phyloP scores from a whole-genome alignment of 2,888 invertebrate species.

The Euplagia quadripunctaria region DNA sequence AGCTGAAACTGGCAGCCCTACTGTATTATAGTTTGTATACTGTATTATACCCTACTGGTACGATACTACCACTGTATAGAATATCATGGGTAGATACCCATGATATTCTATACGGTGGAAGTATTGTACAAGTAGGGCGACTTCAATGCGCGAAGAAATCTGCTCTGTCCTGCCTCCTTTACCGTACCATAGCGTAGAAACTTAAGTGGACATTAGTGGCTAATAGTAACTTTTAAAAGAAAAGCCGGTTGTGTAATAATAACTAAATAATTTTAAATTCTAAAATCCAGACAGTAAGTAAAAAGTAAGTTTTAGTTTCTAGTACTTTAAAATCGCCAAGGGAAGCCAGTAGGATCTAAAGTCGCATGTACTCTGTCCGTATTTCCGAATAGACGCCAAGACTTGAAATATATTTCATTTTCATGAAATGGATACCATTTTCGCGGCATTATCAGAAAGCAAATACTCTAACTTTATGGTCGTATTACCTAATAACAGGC shows the following conservation, averaged over 20 bases:
- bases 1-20: too few species aligned
- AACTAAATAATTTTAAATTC: background rate
- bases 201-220: too few species aligned
- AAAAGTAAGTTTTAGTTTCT: too few species aligned
- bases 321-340: too few species aligned
- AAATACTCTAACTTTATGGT: slow-evolving; percentile 21
- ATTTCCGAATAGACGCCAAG: slow-evolving; percentile 12
- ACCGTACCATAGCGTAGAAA: background rate
- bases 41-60: too few species aligned
- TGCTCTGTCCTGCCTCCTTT: background rate
- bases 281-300: background rate
- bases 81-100: too few species aligned
- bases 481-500: slow-evolving; percentile 50
- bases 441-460: slow-evolving; percentile 4
- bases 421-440: background rate
- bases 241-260: background rate
- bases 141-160: too few species aligned
- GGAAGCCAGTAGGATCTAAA: background rate
- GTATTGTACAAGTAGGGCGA: too few species aligned
- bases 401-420: background rate
- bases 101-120: too few species aligned
- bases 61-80: too few species aligned
- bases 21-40: too few species aligned
- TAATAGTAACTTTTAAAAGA: background rate
- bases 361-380: slow-evolving; percentile 1